Conservation (phyloP, 2,113 vertebrate genomes). For the Paedocypris sp. region DNA sequence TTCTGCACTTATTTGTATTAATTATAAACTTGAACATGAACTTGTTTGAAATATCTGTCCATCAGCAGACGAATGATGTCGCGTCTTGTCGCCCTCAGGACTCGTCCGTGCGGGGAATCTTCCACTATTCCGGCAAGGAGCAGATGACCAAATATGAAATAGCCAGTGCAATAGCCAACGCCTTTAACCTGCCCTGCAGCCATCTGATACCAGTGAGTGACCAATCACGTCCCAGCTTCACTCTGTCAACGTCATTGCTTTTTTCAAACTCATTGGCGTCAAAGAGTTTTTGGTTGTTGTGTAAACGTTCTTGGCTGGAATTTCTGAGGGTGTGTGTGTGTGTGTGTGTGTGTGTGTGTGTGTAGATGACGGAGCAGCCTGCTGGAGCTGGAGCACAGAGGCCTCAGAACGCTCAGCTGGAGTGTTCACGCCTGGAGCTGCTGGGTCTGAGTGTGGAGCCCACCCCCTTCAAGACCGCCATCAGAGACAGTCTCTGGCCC, state of each 20-base stretch:
- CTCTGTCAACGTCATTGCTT: too few species aligned
- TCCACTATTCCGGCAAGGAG: slow-evolving; percentile 88
- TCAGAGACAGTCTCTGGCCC: slow-evolving; percentile 86
- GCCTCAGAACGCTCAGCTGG: slow-evolving; percentile 75
- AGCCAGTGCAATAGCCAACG: slow-evolving; percentile 80
- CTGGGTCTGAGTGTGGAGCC: slow-evolving; percentile 74
- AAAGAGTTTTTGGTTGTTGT: too few species aligned
- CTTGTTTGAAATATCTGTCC: too few species aligned
- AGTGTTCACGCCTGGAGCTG: slow-evolving; percentile 80
- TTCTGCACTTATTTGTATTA: too few species aligned
- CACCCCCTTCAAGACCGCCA: slow-evolving; percentile 71
- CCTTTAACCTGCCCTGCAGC: slow-evolving; percentile 82
- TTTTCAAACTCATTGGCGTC: too few species aligned
- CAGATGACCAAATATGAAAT: slow-evolving; percentile 98
- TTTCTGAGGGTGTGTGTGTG: too few species aligned
- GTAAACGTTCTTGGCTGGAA: too few species aligned
- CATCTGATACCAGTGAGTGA: slow-evolving; percentile 81
- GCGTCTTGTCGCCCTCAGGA: slow-evolving; percentile 63
- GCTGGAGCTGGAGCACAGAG: slow-evolving; percentile 65
- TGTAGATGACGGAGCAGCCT: slow-evolving; percentile 78
- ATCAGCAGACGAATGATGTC: too few species aligned
- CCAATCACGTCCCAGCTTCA: neutral
- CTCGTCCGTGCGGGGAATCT: slow-evolving; percentile 75
- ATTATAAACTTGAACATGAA: too few species aligned
- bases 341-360: neutral